phyloP scores from a whole-genome alignment of 1,140 invertebrate species.

The Drosophila triauraria region DNA sequence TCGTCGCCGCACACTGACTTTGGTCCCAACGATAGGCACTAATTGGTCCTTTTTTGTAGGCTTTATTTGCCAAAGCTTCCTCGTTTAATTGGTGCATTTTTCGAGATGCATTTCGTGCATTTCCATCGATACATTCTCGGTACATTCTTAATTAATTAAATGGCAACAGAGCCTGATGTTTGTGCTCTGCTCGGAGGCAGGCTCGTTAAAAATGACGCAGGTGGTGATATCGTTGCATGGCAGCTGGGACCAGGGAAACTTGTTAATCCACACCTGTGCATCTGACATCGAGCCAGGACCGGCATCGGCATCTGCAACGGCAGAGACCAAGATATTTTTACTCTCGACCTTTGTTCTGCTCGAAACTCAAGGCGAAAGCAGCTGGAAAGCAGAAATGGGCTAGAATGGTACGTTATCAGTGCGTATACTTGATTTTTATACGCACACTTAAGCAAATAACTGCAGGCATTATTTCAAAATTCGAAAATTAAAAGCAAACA shows the following conservation, averaged over 20 bases:
- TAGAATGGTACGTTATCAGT: conserved; percentile 75
- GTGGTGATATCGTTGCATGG: conserved; percentile 13
- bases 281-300: conserved; percentile 10
- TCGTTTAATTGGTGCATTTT: conserved; percentile 43
- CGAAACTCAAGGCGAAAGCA: conserved; percentile 6
- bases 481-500: conserved; percentile 84
- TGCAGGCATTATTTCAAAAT: conserved; percentile 82
- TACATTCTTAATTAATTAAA: conserved; percentile 54
- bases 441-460: conserved; percentile 84
- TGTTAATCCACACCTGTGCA: conserved; percentile 21
- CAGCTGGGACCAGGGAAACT: conserved; percentile 6
- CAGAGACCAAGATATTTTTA: conserved; percentile 31
- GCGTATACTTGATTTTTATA: conserved; percentile 84
- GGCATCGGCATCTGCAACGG: conserved; percentile 18
- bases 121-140: conserved; percentile 24
- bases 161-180: conserved; percentile 46
- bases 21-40: conserved; percentile 16
- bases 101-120: conserved; percentile 23
- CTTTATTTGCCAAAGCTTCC: conserved; percentile 35
- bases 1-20: conserved; percentile 17
- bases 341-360: conserved; percentile 10
- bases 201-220: conserved; percentile 22
- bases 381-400: conserved; percentile 44
- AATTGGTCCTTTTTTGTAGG: conserved; percentile 32
- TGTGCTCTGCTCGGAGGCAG: conserved; percentile 28